Percentiles rank a stretch among this genome's conserved stretches.
Evolutionary conservation across 1,140 invertebrate genomes (phyloP).

Genomic region (Plodia interpunctella): DNA sequence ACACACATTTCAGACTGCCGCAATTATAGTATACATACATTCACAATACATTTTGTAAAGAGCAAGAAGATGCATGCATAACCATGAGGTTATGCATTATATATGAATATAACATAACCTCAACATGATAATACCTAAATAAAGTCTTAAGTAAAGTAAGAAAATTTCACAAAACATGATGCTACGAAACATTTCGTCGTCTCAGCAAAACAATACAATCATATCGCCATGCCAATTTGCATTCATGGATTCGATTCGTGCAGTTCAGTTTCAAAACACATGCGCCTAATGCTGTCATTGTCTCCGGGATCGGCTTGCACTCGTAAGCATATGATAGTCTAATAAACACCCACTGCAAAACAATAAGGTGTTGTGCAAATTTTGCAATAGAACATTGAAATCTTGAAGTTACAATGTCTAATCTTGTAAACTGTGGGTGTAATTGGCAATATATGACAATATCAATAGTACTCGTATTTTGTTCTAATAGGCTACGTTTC

Average conservation of each 20-base stretch:
- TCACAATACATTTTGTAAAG: too few species aligned
- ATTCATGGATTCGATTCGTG: not conserved
- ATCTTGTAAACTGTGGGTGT: not conserved
- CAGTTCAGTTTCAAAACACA: not conserved
- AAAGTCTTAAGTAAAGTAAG: too few species aligned
- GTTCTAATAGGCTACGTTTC: too few species aligned
- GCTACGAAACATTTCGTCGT: not conserved
- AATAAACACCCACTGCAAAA: constrained; percentile 3
- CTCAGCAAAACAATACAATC: not conserved
- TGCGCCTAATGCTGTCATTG: not conserved
- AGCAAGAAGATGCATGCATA: too few species aligned
- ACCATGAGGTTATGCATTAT: too few species aligned
- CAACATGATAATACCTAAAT: too few species aligned
- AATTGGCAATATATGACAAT: too few species aligned
- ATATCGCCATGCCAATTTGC: not conserved
- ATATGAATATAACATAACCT: too few species aligned
- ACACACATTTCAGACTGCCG: too few species aligned
- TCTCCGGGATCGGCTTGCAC: not conserved
- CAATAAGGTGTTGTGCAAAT: not conserved
- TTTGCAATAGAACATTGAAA: not conserved
- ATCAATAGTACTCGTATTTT: too few species aligned
- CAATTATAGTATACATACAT: too few species aligned
- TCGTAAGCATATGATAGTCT: not conserved
- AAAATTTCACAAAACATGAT: not conserved
- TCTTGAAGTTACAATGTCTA: not conserved